A percentile compares a stretch with the other conserved stretches of the same genome.
Conservation (phyloP, 2,113 vertebrate species). For the Dicentrarchus labrax region DNA sequence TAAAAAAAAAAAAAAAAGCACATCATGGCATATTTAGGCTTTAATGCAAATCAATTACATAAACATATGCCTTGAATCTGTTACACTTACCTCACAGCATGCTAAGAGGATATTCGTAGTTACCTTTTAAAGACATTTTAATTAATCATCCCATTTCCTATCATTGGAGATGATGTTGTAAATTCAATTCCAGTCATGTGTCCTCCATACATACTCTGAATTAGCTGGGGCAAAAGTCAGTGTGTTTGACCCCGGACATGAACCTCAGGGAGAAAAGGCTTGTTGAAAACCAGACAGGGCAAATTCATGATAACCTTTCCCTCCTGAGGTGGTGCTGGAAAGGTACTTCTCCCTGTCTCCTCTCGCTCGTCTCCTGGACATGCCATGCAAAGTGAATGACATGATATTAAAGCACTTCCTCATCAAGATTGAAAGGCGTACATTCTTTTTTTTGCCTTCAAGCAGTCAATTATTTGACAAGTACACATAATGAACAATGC, state of each 20-base stretch:
- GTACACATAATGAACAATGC: constrained; percentile 84
- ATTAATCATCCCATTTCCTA: constrained; percentile 1
- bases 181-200: constrained; percentile 33
- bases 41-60: constrained; percentile 12
- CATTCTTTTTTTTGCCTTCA: constrained; percentile 75
- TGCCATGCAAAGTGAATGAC: constrained; percentile 76
- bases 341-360: constrained; percentile 19
- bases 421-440: constrained; percentile 80
- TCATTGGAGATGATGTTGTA: constrained; percentile 12
- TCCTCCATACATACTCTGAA: constrained; percentile 13
- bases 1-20: constrained; percentile 2
- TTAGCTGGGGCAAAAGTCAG: constrained; percentile 30
- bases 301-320: constrained; percentile 67
- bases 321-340: constrained; percentile 24
- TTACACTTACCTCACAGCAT: constrained; percentile 3
- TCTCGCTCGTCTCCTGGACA: constrained; percentile 57
- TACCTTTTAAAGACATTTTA: constrained; percentile 32
- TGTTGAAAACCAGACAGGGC: constrained; percentile 58
- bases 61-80: not conserved
- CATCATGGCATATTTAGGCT: constrained; percentile 1
- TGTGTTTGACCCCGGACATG: constrained; percentile 58
- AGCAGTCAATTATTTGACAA: constrained; percentile 84
- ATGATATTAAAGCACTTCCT: constrained; percentile 82
- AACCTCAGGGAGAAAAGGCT: constrained; percentile 40
- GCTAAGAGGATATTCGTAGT: constrained; percentile 33